Base-by-base conservation (phyloP, 2,888 invertebrate species). In the Crossocerus cetratus region DNA sequence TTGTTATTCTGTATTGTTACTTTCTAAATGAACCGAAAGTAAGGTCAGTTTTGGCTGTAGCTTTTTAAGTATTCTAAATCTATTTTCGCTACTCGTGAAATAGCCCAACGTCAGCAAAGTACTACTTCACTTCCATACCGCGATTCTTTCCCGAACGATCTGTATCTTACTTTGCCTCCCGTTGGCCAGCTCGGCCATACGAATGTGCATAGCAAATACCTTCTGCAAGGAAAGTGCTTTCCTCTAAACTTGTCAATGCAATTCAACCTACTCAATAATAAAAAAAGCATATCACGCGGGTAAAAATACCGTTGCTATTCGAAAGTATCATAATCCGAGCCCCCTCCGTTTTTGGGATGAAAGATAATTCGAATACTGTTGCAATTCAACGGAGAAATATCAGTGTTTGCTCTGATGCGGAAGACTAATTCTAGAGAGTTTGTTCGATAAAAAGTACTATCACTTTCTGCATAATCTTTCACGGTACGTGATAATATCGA, bases 31-130 rank as follows among this genome's bases (percentile, higher is more conserved):
- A 82, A 86, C 75, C 72, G 67, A 82, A 85, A 70, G 67, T 75
- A 76, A 78, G 66, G 72, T 85, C 83, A 81, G 78, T 82, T 85
- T 82, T 78, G 84, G 80, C 80, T 85, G 77, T 76, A 81, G 78
- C 45, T 57, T 67, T 77, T 69, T 75, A 77, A 76, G 75, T 76
- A 78, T 80, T 79, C 76, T 76, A 77, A 68, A 72, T 76, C 81
- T 81, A 81, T 79, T 74, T 74, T 59, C 21, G 65, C 74, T 85
- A 78, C 71, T 70, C 74, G 74, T 76, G 76, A 83, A 81, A 81
- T 83, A 85, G 83, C 81, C 78, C 76, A 86, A 83, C 80, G 79
- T 86, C 82, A 83, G 81, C 85, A 83, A 85, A 77, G 76, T 80
- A 81, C 86, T 78, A 76, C 76, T 77, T 70, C 75, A 77, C 64